A percentile compares a stretch with the other conserved stretches of the same genome.
phyloP scores from a whole-genome alignment of 2,797 vertebrate species.

The Gephyroberyx darwinii region DNA sequence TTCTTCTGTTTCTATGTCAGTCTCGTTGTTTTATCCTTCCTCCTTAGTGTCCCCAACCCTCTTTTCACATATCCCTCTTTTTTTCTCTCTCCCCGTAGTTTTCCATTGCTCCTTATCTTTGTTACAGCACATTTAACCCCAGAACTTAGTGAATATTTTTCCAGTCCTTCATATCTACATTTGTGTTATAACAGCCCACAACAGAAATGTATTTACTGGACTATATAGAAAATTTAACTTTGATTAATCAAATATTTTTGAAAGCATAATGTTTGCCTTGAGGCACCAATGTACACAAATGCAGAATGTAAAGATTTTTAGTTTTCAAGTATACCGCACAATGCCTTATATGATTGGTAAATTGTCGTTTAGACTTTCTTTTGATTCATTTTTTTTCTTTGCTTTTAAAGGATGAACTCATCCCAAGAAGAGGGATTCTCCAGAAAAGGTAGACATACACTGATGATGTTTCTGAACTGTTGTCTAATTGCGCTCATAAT shows the following conservation, averaged over 20 bases:
- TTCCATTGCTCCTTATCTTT: slow-evolving; percentile 56
- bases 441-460: slow-evolving; percentile 81
- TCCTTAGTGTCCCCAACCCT: slow-evolving; percentile 3
- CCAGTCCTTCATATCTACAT: slow-evolving; percentile 16
- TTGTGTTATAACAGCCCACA: not conserved
- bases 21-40: slow-evolving; percentile 11
- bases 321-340: not conserved
- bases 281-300: not conserved
- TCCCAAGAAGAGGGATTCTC: slow-evolving; percentile 78
- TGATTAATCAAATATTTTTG: not conserved
- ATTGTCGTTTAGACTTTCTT: slow-evolving; percentile 11
- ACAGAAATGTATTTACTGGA: slow-evolving; percentile 3
- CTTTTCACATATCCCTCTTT: slow-evolving; percentile 33
- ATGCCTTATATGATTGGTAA: not conserved
- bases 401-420: slow-evolving; percentile 76
- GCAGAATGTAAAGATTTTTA: not conserved
- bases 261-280: not conserved
- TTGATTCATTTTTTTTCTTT: slow-evolving; percentile 17
- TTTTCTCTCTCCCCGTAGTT: slow-evolving; percentile 36
- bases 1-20: slow-evolving; percentile 3
- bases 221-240: not conserved
- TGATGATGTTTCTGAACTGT: not conserved
- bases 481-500: not conserved
- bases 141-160: slow-evolving; percentile 17
- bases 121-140: slow-evolving; percentile 46